phyloP scores from a whole-genome alignment of 2,797 vertebrate genomes.

The Neosilurus mollespiculum region DNA sequence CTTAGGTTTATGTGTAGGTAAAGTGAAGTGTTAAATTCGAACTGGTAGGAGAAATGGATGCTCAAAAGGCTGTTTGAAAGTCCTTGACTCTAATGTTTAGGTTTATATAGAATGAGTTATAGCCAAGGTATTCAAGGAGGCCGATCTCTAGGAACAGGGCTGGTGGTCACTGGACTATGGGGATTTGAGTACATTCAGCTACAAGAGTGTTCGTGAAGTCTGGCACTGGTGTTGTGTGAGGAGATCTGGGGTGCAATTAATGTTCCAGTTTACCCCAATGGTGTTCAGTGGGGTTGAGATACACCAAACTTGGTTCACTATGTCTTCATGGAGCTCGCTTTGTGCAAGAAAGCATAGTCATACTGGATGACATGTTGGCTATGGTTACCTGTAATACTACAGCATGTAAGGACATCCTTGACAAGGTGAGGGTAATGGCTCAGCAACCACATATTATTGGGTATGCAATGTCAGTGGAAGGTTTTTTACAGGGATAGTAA shows the following conservation, averaged over 20 bases:
- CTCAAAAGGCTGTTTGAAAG: neutral
- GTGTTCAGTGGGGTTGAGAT: neutral
- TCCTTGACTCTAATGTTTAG: constrained; percentile 6
- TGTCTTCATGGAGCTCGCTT: neutral
- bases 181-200: neutral
- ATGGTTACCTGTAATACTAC: neutral
- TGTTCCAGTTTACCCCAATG: neutral
- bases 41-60: constrained; percentile 6
- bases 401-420: neutral
- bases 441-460: neutral
- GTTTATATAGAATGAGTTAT: constrained; percentile 36
- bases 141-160: no score
- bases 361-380: neutral
- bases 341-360: neutral
- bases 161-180: neutral
- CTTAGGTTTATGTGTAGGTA: constrained; percentile 25
- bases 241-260: neutral
- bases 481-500: neutral
- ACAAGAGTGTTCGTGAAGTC: neutral
- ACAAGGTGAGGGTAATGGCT: neutral
- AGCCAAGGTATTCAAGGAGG: neutral
- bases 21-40: constrained; percentile 14
- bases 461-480: neutral
- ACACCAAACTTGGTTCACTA: neutral
- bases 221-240: neutral